Evolutionary conservation across 2,888 invertebrate genomes (phyloP).

Genomic region (Oligia fasciuncula): DNA sequence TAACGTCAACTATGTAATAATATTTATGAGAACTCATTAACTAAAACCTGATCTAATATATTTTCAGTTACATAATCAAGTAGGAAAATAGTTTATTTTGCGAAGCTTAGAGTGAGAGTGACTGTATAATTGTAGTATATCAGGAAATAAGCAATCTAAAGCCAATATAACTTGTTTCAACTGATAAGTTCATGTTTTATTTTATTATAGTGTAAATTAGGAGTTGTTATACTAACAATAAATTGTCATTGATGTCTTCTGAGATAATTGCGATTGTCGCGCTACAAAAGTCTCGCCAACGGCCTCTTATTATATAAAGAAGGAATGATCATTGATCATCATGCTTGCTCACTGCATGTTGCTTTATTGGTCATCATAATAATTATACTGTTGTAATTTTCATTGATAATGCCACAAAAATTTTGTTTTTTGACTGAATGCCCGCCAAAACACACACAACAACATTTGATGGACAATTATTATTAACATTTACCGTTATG

Average conservation of each 20-base stretch:
- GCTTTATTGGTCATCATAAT: constrained; percentile 17
- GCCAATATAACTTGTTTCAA: neutral
- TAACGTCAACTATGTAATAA: constrained; percentile 17
- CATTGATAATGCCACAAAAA: neutral
- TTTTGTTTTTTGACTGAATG: neutral
- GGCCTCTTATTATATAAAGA: constrained; percentile 3
- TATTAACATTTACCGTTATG: neutral
- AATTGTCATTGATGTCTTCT: constrained; percentile 2
- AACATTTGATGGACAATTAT: neutral
- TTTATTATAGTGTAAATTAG: constrained; percentile 24
- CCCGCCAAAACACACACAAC: neutral
- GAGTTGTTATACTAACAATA: neutral
- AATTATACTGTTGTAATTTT: constrained; percentile 9
- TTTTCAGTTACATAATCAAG: constrained; percentile 19
- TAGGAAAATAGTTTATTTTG: constrained; percentile 14
- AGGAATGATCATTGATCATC: constrained; percentile 1
- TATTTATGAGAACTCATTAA: constrained; percentile 24
- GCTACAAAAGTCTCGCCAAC: neutral
- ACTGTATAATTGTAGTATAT: neutral
- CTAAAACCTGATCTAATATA: constrained; percentile 9
- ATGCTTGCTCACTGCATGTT: neutral
- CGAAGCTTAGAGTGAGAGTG: neutral
- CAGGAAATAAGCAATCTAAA: constrained; percentile 18
- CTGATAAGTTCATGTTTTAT: constrained; percentile 18
- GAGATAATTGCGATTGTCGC: neutral